Percentiles rank a stretch among this genome's conserved stretches.
phyloP scores from a whole-genome alignment of 2,797 vertebrate species.

The Gila robusta region DNA sequence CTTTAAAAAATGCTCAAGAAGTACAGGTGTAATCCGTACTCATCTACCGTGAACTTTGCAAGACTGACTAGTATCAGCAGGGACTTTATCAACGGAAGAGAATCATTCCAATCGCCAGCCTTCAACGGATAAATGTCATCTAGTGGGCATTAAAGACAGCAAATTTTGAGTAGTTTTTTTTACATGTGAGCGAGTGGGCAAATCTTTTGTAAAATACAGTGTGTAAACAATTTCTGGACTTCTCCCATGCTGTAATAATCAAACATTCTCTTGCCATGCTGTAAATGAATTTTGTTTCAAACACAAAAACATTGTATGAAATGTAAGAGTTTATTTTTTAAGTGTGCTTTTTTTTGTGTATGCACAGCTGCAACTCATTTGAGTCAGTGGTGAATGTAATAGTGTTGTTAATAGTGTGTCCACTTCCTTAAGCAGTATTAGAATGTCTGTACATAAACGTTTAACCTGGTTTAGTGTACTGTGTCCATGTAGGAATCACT shows the following conservation, averaged over 20 bases:
- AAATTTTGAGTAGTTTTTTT: slow-evolving; percentile 43
- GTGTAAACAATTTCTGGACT: slow-evolving; percentile 63
- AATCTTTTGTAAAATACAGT: slow-evolving; percentile 67
- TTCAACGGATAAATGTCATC: slow-evolving; percentile 36
- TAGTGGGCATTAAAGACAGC: slow-evolving; percentile 71
- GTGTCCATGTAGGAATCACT: slow-evolving; percentile 81
- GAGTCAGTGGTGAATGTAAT: slow-evolving; percentile 83
- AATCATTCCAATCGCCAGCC: slow-evolving; percentile 40
- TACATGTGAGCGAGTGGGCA: slow-evolving; percentile 36
- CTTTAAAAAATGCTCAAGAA: not conserved
- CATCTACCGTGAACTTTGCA: slow-evolving; percentile 38
- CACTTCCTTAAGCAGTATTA: slow-evolving; percentile 86
- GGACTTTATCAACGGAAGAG: slow-evolving; percentile 29
- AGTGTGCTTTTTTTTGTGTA: slow-evolving; percentile 68
- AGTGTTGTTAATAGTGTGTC: slow-evolving; percentile 78
- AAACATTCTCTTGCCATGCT: slow-evolving; percentile 62
- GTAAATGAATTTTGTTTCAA: slow-evolving; percentile 69
- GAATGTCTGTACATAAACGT: slow-evolving; percentile 86
- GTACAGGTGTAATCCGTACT: slow-evolving; percentile 9
- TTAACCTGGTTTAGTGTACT: slow-evolving; percentile 79
- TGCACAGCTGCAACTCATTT: slow-evolving; percentile 74
- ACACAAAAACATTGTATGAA: slow-evolving; percentile 67
- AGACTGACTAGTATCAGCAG: slow-evolving; percentile 19
- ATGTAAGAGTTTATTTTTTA: slow-evolving; percentile 65
- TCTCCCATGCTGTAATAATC: slow-evolving; percentile 66